A percentile compares a stretch with the other conserved stretches of the same genome.
phyloP scores from a whole-genome alignment of 2,113 vertebrate genomes.

The Nesogale talazaci region DNA sequence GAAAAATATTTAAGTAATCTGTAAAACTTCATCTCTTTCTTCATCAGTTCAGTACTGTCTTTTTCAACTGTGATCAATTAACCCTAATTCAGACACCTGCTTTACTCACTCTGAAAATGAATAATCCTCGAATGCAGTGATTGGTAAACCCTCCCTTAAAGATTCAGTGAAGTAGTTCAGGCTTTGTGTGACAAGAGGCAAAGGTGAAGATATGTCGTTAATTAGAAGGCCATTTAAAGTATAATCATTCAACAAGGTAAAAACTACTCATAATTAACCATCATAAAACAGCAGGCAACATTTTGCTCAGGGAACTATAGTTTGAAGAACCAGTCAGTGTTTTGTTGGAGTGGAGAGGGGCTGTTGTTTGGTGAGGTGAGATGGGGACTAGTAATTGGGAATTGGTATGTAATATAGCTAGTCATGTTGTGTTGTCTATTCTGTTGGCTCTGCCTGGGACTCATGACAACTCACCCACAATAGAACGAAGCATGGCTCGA shows the following conservation, averaged over 20 bases:
- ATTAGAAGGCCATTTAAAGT: background rate
- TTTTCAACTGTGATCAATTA: background rate
- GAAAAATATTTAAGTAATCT: background rate
- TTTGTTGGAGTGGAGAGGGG: background rate
- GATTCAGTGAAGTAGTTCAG: background rate
- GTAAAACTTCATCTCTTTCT: background rate
- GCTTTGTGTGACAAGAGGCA: background rate
- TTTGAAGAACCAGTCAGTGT: background rate
- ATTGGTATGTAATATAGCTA: background rate
- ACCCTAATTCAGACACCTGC: background rate
- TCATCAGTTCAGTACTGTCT: background rate
- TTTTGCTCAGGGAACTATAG: background rate
- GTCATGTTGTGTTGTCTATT: background rate
- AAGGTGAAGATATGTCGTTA: background rate
- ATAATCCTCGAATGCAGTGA: background rate
- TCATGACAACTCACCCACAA: background rate
- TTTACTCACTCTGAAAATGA: background rate
- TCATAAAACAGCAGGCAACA: background rate
- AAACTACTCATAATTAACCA: background rate
- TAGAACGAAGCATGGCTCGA: background rate
- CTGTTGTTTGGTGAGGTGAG: background rate
- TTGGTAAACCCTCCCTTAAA: background rate
- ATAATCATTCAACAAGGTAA: background rate
- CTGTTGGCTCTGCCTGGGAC: background rate
- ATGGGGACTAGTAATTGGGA: background rate